These are phyloP conservation scores for Phania funesta DNA, from an alignment of 2,888 invertebrate species.

Conservation along the genomic window DNA sequence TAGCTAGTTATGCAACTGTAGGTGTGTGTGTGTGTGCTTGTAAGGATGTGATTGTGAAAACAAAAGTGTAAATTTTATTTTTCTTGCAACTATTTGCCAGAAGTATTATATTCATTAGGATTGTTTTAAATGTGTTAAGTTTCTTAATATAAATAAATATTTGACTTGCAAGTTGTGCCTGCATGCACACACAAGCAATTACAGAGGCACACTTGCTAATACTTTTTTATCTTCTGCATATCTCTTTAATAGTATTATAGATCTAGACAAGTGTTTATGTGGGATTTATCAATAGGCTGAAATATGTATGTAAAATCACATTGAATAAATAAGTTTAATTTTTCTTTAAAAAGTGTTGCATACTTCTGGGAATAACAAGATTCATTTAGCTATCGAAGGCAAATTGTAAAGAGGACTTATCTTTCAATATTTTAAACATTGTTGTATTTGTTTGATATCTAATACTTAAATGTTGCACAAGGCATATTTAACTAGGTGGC, in stretches of 20 bases:
- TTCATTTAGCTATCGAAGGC: background rate
- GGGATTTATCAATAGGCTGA: slow-evolving; percentile 29
- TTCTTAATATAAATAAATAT: background rate
- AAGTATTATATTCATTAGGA: slow-evolving; percentile 50
- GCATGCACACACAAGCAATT: background rate
- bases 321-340: no score
- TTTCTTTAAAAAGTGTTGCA: background rate
- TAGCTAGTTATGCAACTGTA: no score
- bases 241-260: slow-evolving; percentile 22
- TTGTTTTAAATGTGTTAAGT: slow-evolving; percentile 46
- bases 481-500: no score
- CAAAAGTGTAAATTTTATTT: slow-evolving; percentile 30
- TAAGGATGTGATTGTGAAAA: background rate
- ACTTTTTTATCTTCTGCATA: no score
- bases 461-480: no score
- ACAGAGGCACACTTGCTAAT: background rate
- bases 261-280: no score
- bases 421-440: background rate
- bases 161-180: slow-evolving; percentile 8
- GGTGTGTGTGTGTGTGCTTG: background rate
- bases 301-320: no score
- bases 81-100: slow-evolving; percentile 26
- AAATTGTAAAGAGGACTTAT: background rate
- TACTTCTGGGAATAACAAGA: slow-evolving; percentile 13
- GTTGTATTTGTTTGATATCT: no score